Percentiles rank a stretch among this genome's conserved stretches.
Conservation (phyloP, 2,113 vertebrate species). For the Oenanthe oenanthe region DNA sequence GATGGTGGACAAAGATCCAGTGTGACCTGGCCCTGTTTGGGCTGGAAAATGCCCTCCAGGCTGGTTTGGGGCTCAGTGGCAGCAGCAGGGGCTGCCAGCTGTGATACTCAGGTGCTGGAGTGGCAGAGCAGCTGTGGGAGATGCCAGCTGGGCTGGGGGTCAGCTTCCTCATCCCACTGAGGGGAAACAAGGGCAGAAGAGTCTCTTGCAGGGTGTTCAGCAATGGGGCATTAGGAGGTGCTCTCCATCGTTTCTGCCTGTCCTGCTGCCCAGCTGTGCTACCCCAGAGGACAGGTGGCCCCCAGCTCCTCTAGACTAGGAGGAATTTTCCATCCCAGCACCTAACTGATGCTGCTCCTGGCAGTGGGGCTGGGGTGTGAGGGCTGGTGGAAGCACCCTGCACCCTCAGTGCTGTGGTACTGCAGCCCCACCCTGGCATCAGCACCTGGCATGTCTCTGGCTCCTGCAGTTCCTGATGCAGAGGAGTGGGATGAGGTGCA, state of each 20-base stretch:
- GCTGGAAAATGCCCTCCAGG: neutral
- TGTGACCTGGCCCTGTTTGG: neutral
- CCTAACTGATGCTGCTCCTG: neutral
- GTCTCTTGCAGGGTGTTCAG: neutral
- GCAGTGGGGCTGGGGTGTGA: neutral
- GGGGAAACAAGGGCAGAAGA: neutral
- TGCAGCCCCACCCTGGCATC: neutral
- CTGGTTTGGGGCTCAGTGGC: neutral
- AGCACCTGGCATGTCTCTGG: fast-evolving
- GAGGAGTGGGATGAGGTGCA: neutral
- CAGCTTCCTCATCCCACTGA: fast-evolving
- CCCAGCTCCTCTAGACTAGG: neutral
- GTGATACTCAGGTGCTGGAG: too few relatives aligned
- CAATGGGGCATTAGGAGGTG: neutral
- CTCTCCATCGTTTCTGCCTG: neutral
- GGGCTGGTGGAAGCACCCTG: neutral
- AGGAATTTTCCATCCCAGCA: neutral
- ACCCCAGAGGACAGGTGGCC: neutral
- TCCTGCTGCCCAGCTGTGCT: neutral
- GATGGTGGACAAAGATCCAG: fast-evolving
- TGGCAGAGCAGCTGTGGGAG: neutral
- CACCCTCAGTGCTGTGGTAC: fast-evolving
- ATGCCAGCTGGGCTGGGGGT: neutral
- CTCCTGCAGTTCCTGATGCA: neutral
- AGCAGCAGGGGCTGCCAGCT: neutral